phyloP scores from a whole-genome alignment of 2,113 vertebrate genomes.

The Patagioenas fasciata region DNA sequence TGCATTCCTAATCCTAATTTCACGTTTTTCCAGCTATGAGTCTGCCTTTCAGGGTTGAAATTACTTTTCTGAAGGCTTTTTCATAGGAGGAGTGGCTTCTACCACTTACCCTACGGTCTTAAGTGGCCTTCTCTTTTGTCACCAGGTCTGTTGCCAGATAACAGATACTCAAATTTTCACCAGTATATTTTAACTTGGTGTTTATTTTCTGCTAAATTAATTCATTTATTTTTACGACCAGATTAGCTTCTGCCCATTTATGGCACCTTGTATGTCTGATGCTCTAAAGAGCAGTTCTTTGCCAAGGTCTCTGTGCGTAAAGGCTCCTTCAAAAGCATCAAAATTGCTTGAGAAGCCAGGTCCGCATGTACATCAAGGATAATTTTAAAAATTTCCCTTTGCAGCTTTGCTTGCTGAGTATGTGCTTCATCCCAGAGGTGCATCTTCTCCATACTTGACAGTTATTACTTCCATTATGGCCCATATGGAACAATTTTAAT shows the following conservation, averaged over 20 bases:
- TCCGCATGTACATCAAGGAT: background rate
- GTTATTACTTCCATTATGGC: background rate
- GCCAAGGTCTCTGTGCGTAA: background rate
- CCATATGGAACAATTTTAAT: background rate
- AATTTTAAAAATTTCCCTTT: background rate
- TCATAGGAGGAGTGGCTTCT: background rate
- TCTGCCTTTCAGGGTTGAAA: background rate
- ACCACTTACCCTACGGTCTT: background rate
- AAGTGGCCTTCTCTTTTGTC: background rate
- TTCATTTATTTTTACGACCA: background rate
- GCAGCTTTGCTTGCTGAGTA: background rate
- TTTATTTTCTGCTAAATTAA: background rate
- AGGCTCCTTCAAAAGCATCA: background rate
- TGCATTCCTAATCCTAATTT: constrained; percentile 13
- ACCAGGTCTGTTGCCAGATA: background rate
- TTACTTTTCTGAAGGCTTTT: constrained; percentile 16
- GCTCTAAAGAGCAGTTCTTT: background rate
- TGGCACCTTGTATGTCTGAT: background rate
- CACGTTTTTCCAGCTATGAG: background rate
- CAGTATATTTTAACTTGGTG: background rate
- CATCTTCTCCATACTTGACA: background rate
- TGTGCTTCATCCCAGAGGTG: background rate
- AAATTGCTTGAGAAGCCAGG: background rate
- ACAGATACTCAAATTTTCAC: background rate
- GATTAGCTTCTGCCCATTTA: background rate